These are phyloP conservation scores for Lasioglossum figueresi DNA, from an alignment of 2,888 invertebrate species.

Conservation along the genomic window DNA sequence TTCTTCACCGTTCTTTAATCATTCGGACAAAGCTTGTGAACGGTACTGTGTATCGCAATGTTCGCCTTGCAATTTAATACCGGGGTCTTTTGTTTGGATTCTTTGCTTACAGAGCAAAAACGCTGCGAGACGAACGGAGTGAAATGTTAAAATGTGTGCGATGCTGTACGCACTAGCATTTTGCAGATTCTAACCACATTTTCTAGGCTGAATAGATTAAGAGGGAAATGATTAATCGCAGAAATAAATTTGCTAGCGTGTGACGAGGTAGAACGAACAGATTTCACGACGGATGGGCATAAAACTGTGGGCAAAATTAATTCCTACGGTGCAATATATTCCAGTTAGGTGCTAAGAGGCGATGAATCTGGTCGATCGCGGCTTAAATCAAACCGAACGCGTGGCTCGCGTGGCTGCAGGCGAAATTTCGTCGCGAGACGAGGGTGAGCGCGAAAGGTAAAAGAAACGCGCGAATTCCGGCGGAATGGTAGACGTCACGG, in stretches of 20 bases:
- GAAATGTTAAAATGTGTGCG: too few species aligned
- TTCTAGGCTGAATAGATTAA: too few species aligned
- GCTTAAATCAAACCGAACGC: background rate
- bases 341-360: background rate
- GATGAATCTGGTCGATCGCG: background rate
- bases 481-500: constrained; percentile 51
- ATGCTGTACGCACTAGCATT: too few species aligned
- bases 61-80: background rate
- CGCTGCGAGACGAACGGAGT: too few species aligned
- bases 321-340: background rate
- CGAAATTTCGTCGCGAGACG: constrained; percentile 15
- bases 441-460: background rate
- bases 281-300: background rate
- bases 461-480: constrained; percentile 38
- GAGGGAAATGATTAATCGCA: too few species aligned
- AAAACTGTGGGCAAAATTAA: background rate
- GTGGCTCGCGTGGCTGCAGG: constrained; percentile 19
- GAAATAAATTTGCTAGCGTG: background rate
- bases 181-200: too few species aligned
- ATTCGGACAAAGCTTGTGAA: too few species aligned
- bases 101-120: background rate
- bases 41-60: too few species aligned
- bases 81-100: background rate
- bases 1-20: too few species aligned
- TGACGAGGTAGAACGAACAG: background rate